Evolutionary conservation across 1,140 invertebrate species (phyloP), one percentile per base, ranked within the genome.

Genomic region (Platorchestia sp.): DNA sequence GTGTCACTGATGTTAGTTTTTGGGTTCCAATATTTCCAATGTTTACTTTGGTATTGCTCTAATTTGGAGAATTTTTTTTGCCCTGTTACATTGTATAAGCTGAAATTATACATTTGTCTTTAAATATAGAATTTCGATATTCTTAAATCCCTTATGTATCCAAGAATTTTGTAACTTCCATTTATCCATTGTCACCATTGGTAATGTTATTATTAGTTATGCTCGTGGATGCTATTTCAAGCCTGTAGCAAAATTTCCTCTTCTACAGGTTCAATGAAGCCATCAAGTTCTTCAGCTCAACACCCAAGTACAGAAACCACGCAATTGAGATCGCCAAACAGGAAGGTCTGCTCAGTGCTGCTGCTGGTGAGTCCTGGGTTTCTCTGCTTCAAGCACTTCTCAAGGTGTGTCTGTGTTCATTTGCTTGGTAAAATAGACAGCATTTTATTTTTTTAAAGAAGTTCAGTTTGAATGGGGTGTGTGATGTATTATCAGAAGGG

Each of bases 251-350:
- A 75, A 19, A 75, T 75, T 75, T 75, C 10, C 36, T 19, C 6
- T 75, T 75, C 87, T 89, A 0, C 95, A 97, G 98, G 96, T 98
- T 99, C 97, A 98, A 98, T 93, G 98, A 98, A 95, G 99, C 99
- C 44, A 98, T 99, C 47, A 98, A 98, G 96, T 99, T 99, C 97
- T 98, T 99, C 95, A 98, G 98, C 96, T 98, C 98, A 45, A 98
- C 99, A 86, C 98, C 98, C 86, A 99, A 99, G 97, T 99, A 99
- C 97, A 98, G 99, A 95, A 98, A 98, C 96, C 97, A 98, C 97
- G 99, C 99, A 36, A 97, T 98, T 96, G 98, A 99, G 96, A 98
- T 99, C 93, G 98, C 98, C 0, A 98, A 98, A 97, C 97, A 98
- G 96, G 98, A 99, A 97, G 98, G 98, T 36, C 96, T 98, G 42